Base-by-base conservation (phyloP, 2,888 invertebrate species). In the Oxyteleia sp. region DNA sequence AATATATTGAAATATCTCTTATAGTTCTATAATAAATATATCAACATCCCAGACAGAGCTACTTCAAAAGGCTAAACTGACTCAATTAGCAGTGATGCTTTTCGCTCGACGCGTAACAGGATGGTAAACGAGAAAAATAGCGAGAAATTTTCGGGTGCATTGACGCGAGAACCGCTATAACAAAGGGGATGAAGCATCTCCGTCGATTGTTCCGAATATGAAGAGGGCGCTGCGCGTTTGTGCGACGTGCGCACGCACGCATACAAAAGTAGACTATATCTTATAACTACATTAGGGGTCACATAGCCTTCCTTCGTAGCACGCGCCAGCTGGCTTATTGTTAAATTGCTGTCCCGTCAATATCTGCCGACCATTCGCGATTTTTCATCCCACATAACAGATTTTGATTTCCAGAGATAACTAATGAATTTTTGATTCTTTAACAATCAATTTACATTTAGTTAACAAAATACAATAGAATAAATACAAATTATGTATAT, bases 271-370 rank as follows among this genome's bases (percentile, higher is more conserved):
- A 90, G 88, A 91, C 89, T 90, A 86, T 89, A 85, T 84, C 74
- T 75, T 84, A 90, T 90, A 91, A 92, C 91, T 92, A 92, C 89
- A 92, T 93, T 91, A 92, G 92, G 92, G 92, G 91, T 91, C 89
- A 90, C 90, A 74, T 59, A 90, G 91, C 89, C 91, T 91, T 90
- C 88, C 89, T 89, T 84, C 87, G 86, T 87, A 92, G 92, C 93
- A 93, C 93, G 93, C 93, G 93, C 93, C 93, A 93, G 93, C 93
- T 93, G 93, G 93, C 92, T 92, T 91, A 93, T 93, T 93, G 93
- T 93, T 92, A 92, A 92, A 93, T 93, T 92, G 92, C 92, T 88
- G 89, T 89, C 90, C 89, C 87, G 87, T 87, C 91, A 91, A 92
- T 93, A 91, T 93, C 92, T 90, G 86, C 89, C 87, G 57, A 49